A percentile compares a stretch with the other conserved stretches of the same genome.
phyloP scores from a whole-genome alignment of 2,888 invertebrate genomes.

The Drosophila stalkeri region DNA sequence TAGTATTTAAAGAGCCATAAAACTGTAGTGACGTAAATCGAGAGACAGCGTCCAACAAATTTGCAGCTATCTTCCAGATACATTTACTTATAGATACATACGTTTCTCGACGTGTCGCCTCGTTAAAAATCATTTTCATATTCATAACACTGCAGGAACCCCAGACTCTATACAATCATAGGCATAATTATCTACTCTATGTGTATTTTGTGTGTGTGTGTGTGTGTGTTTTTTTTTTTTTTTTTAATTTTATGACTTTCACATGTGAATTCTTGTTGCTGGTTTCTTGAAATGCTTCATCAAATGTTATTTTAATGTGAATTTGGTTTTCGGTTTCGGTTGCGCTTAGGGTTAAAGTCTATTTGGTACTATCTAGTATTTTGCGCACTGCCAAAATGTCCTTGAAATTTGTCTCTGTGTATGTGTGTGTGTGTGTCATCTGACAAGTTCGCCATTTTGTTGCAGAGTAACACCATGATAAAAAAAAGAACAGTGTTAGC shows the following conservation, averaged over 20 bases:
- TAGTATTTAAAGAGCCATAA: conserved; percentile 75
- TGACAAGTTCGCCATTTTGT: conserved; percentile 59
- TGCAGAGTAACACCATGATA: conserved; percentile 27
- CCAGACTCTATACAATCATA: conserved; percentile 32
- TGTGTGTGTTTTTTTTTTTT: conserved; percentile 19
- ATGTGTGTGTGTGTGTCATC: conserved; percentile 30
- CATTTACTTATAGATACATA: conserved; percentile 23
- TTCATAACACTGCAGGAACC: conserved; percentile 54
- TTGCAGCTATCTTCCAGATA: conserved; percentile 24
- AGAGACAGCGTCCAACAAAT: conserved; percentile 25
- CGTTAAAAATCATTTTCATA: conserved; percentile 72
- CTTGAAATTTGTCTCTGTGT: conserved; percentile 47
- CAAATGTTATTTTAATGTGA: conserved; percentile 39
- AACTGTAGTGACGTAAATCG: conserved; percentile 75
- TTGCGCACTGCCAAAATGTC: conserved; percentile 59
- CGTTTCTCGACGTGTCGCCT: conserved; percentile 60
- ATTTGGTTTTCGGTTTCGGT: conserved; percentile 37
- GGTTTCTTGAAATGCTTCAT: conserved; percentile 10
- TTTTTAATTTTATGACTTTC: conserved; percentile 56
- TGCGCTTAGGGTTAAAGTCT: conserved; percentile 9
- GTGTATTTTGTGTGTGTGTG: conserved; percentile 10
- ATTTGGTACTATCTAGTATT: conserved; percentile 32
- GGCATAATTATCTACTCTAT: conserved; percentile 32
- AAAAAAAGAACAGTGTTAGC: conserved; percentile 22
- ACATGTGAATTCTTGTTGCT: conserved; percentile 48